Base-by-base conservation (phyloP, 2,888 invertebrate genomes). In the Serripes groenlandicus region DNA sequence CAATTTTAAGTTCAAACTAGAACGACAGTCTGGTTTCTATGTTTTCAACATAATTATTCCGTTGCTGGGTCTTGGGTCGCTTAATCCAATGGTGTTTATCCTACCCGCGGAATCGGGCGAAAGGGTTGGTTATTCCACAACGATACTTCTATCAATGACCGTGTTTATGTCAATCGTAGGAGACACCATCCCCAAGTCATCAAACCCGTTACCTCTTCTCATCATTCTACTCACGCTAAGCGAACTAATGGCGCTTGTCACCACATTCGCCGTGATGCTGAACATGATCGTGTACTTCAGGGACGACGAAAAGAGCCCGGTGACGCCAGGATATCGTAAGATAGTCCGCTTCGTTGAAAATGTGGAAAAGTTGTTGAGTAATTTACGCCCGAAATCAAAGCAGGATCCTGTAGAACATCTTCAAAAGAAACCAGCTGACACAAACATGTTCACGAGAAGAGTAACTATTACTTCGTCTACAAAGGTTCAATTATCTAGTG, bases 71-170 rank as follows among this genome's bases (percentile, higher is more conserved):
- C 11, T 75, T 21, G 68, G 35, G 9, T 18, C 35, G 26, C 28
- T 75, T 26, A 56, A 32, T 34, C 23, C 52, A 9, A 26, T 75
- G 21, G 75, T 77, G 21, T 77, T 60, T 34, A 9, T 77, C 0
- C 35, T 77, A 30, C 71, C 77, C 1, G 62, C 62, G 26, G 64
- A 62, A 5, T 77, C 70, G 15, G 77, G 77, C 11, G 77, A 77
- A n/a, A 35, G 77, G 32, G 71, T 77, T 0, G 54, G 77, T 9
- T 77, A 62, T 30, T 32, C 70, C 18, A 70, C 70, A 21, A 77
- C 77, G 1, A 77, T 70, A 3, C 21, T 77, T 30, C 26, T 77
- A 28, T 30, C 77, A 18, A 21, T 77, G 21, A 42, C 77, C 3
- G 77, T 77, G 0, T 77, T 77, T 30, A 49, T 77, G 3, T 62